Evolutionary conservation across 2,888 invertebrate species (phyloP).

Genomic region (Erebia epiphron): DNA sequence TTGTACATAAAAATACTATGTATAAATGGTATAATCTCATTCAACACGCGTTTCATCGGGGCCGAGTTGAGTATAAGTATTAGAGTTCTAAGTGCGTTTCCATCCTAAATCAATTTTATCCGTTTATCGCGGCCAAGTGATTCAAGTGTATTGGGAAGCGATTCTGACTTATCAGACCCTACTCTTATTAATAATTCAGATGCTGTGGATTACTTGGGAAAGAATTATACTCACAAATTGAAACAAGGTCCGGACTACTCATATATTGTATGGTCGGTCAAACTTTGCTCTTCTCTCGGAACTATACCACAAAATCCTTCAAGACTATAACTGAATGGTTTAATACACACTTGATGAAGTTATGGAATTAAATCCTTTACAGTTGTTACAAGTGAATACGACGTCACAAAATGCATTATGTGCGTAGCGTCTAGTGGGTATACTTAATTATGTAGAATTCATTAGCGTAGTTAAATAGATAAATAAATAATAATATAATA

Average conservation of each 20-base stretch:
- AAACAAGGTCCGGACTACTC: conserved; percentile 12
- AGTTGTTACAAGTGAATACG: too few relatives aligned
- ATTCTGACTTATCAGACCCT: conserved; percentile 41
- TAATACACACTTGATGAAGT: too few relatives aligned
- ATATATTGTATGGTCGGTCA: not conserved
- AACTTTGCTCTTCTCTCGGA: not conserved
- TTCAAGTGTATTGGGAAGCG: conserved; percentile 42
- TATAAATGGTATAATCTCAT: too few relatives aligned
- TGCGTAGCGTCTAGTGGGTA: too few relatives aligned
- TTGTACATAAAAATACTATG: too few relatives aligned
- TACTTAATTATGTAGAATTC: too few relatives aligned
- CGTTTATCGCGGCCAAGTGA: conserved; percentile 43
- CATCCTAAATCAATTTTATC: conserved; percentile 27
- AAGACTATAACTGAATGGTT: too few relatives aligned
- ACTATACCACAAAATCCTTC: not conserved
- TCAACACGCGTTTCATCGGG: too few relatives aligned
- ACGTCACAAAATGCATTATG: too few relatives aligned
- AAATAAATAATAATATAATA: too few relatives aligned
- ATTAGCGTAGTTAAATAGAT: too few relatives aligned
- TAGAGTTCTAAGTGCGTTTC: not conserved
- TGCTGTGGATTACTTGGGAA: conserved; percentile 32
- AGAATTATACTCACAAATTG: conserved; percentile 38
- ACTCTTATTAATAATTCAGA: conserved; percentile 44
- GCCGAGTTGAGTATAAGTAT: not conserved
- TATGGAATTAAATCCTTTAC: too few relatives aligned